Conservation (phyloP, 2,888 invertebrate species). For the Apamea anceps region DNA sequence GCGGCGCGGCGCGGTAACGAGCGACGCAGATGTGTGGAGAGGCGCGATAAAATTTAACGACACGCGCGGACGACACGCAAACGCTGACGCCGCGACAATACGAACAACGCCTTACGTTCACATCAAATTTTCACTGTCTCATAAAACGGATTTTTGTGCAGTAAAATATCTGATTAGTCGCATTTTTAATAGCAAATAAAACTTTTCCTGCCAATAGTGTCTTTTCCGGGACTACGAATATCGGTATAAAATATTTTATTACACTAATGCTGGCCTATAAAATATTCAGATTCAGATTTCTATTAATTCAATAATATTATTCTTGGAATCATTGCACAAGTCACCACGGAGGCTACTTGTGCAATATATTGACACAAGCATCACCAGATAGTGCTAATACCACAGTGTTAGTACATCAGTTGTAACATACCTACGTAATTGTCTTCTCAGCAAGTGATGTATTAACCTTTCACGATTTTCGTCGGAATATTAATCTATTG, state of each 20-base stretch:
- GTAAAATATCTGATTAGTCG: conserved; percentile 61
- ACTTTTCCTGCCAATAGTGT: conserved; percentile 36
- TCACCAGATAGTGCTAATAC: conserved; percentile 6
- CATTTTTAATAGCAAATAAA: conserved; percentile 57
- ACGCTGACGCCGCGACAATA: conserved; percentile 52
- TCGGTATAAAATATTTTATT: conserved; percentile 41
- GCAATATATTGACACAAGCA: conserved; percentile 21
- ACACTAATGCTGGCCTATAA: conserved; percentile 15
- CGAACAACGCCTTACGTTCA: conserved; percentile 25
- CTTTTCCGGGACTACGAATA: conserved; percentile 21
- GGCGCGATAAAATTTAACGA: conserved; percentile 77
- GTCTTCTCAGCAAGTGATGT: conserved; percentile 10
- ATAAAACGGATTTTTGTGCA: conserved; percentile 54
- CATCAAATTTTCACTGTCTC: conserved; percentile 48
- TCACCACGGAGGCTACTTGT: background rate
- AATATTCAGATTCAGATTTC: conserved; percentile 18
- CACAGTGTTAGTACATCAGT: background rate
- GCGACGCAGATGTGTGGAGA: conserved; percentile 77
- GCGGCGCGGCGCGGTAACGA: conserved; percentile 66
- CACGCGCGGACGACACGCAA: conserved; percentile 63
- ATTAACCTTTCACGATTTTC: conserved; percentile 39
- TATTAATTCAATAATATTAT: conserved; percentile 31
- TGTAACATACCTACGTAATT: background rate
- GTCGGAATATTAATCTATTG: conserved; percentile 32
- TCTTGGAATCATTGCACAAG: conserved; percentile 14